A percentile compares a stretch with the other conserved stretches of the same genome.
Evolutionary conservation across 2,113 vertebrate genomes (phyloP).

Genomic region (Sylvilagus bachmani): DNA sequence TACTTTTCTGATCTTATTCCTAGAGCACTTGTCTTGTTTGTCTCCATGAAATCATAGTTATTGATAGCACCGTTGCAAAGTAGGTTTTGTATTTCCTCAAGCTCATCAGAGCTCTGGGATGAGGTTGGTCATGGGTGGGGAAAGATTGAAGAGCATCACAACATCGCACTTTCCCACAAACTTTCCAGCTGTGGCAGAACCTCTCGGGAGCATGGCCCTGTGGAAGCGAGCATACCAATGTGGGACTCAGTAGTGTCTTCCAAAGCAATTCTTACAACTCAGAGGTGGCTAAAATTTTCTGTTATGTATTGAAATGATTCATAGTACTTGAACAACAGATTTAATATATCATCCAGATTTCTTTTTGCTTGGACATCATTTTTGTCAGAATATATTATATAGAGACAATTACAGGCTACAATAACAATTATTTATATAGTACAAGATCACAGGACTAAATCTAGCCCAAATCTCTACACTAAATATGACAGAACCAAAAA

Average conservation of each 20-base stretch:
- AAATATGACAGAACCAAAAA: neutral
- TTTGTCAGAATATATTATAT: constrained; percentile 16
- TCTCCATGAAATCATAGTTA: neutral
- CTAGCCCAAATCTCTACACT: neutral
- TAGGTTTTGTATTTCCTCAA: neutral
- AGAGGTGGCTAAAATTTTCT: neutral
- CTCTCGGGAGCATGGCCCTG: neutral
- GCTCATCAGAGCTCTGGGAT: neutral
- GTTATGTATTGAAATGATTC: neutral
- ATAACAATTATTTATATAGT: constrained; percentile 6
- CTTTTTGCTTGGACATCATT: neutral
- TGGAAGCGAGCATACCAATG: neutral
- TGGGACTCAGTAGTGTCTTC: neutral
- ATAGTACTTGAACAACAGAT: neutral
- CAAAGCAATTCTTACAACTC: neutral
- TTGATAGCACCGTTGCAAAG: neutral
- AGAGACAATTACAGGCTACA: neutral
- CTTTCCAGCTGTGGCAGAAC: neutral
- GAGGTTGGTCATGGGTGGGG: neutral
- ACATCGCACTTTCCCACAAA: neutral
- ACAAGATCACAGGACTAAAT: neutral
- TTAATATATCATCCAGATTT: neutral
- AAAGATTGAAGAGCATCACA: neutral
- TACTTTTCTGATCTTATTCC: neutral
- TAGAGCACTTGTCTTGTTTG: neutral